Evolutionary conservation across 2,888 invertebrate genomes (phyloP), one percentile per base, ranked within the genome.

Genomic region (Drosophila paucipuncta): DNA sequence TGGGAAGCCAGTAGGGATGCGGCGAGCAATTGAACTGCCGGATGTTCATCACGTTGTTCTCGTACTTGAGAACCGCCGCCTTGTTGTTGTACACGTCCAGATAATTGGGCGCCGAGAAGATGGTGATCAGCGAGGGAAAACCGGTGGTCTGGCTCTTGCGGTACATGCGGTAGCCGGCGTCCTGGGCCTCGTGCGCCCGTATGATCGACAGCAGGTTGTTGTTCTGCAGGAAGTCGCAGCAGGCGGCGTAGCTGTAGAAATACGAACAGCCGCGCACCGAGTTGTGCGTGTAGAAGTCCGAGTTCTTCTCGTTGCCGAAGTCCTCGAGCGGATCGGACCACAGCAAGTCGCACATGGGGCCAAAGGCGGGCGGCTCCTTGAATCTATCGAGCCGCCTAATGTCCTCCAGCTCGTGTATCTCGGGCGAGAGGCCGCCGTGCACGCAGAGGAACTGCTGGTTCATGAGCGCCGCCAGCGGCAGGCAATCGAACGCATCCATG

Each of bases 41-140:
- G 92, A 99, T 99, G 95, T 99, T 99, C 99, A 99, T 99, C 92
- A 99, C 99, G 95, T 99, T 99, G 95, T 99, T 99, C 95, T 99
- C 99, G 95, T 99, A 99, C 94, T 99, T 99, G 93, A 99, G 95
- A 94, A 99, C 99, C 92, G 99, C 99, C 94, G 99, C 99, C 95
- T 98, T 99, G 95, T 99, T 99, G 95, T 99, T 99, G 95, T 99
- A 99, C 89, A 99, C 99, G 95, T 99, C 99, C 95, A 99, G 95
- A 94, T 99, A 99, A 94, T 99, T 99, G 90, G 99, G 99, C 94
- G 99, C 99, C 93, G 99, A 99, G 94, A 99, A 99, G 94, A 99
- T 99, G 91, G 99, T 99, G 93, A 99, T 99, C 92, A 99, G 96
- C 94, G 99, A 99, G 91, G 99, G 99, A 94, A 99, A 99, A 93